These are phyloP conservation scores for Oligia fasciuncula DNA, from an alignment of 2,888 invertebrate species.

Conservation along the genomic window DNA sequence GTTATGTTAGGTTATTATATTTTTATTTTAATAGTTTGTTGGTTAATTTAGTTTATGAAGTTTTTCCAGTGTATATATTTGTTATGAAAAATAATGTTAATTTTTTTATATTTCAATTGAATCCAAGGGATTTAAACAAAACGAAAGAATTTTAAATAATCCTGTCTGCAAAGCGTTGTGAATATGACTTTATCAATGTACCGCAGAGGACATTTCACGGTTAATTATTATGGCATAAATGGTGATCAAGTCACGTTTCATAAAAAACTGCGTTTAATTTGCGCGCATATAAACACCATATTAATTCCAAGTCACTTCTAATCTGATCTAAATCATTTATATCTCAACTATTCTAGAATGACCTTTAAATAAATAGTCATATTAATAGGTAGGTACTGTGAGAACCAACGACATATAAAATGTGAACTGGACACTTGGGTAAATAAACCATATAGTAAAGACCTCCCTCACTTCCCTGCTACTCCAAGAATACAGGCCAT, in stretches of 20 bases:
- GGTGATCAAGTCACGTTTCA: neutral
- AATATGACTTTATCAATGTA: neutral
- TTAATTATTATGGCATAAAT: constrained; percentile 2
- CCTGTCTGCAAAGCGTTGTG: neutral
- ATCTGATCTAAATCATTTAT: constrained; percentile 64
- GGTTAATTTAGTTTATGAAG: no score
- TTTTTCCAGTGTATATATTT: no score
- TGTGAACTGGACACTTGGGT: constrained; percentile 58
- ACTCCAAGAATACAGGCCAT: neutral
- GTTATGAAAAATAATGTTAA: no score
- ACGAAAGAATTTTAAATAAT: neutral
- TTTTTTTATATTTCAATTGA: neutral
- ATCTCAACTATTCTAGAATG: constrained; percentile 66
- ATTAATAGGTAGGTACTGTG: constrained; percentile 69
- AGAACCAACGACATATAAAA: constrained; percentile 65
- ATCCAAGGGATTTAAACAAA: neutral
- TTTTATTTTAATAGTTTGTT: no score
- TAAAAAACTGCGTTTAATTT: constrained; percentile 8
- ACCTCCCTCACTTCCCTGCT: constrained; percentile 27
- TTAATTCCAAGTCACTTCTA: constrained; percentile 59
- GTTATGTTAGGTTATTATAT: no score
- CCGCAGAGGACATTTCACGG: constrained; percentile 19
- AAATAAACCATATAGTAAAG: constrained; percentile 41
- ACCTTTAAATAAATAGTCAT: constrained; percentile 71
- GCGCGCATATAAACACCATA: constrained; percentile 21